Evolutionary conservation across 2,888 invertebrate species (phyloP), one percentile per base, ranked within the genome.

Genomic region (Andricus quercusramuli): DNA sequence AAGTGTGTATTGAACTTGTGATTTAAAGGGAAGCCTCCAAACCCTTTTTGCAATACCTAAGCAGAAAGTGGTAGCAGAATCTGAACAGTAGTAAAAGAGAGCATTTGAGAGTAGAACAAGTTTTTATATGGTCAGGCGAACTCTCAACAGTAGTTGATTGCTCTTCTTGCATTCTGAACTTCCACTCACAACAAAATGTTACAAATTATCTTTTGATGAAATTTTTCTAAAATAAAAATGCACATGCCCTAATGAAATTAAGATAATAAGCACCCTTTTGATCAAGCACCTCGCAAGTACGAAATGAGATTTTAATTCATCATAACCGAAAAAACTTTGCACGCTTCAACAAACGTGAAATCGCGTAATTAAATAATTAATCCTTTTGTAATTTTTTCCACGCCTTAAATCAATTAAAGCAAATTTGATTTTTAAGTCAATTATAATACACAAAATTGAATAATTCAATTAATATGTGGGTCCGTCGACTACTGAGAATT

Each of bases 251-350:
- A 74, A 74, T 74, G 32, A 74, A 74, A 74, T n/a, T 29, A 51
- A 25, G 51, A 20, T 70, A 70, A 51, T 51, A 51, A 70, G 70
- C 20, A 51, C 41, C 15, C 9, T 41, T 68, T 68, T 25, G 62
- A 62, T 62, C 62, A 25, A 62, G 25, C 3, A 4, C 22, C 25
- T 25, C 62, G 22, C 25, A n/a, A 32, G 51, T 74, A 74, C 56
- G n/a, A 74, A 74, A 74, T 56, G 74, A 70, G 51, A 47, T 29
- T 51, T 51, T 56, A 74, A 74, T 74, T 74, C n/a, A 74, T 74
- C 70, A 29, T 51, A 70, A 32, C 17, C 41, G 25, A 74, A 56
- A 74, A 70, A 47, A 47, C n/a, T 32, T 5, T 32, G 56, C 32
- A 74, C 56, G 74, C 74, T 56, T 51, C 32, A 56, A 56, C n/a